phyloP scores from a whole-genome alignment of 2,797 vertebrate species.

The Sebastes paucispinis region DNA sequence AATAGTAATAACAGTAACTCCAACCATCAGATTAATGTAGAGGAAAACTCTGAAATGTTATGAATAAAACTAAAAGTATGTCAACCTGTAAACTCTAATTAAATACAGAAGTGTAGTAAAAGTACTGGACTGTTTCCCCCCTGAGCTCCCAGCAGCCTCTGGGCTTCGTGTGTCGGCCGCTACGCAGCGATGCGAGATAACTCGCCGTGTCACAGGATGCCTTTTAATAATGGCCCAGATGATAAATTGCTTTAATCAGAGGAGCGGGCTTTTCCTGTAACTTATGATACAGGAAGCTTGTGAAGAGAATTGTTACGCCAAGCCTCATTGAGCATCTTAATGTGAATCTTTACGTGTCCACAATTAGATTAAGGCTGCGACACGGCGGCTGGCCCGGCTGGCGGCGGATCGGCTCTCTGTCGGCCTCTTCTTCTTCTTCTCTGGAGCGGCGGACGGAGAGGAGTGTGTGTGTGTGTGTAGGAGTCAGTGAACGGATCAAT shows the following conservation, averaged over 20 bases:
- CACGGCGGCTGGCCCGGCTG: constrained; percentile 18
- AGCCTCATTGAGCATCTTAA: constrained; percentile 89
- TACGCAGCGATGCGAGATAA: constrained; percentile 55
- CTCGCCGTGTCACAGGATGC: constrained; percentile 58
- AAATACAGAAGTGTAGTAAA: background rate
- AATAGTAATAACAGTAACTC: no score
- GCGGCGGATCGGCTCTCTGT: background rate
- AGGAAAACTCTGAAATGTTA: background rate
- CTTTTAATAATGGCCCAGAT: constrained; percentile 76
- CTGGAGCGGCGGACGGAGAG: constrained; percentile 16
- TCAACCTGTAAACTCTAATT: background rate
- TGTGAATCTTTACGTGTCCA: constrained; percentile 86
- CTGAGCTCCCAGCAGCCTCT: constrained; percentile 22
- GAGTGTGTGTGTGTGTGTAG: background rate
- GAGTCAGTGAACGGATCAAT: constrained; percentile 64
- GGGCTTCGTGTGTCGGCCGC: constrained; percentile 9
- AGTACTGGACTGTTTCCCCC: background rate
- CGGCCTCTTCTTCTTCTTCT: constrained; percentile 18
- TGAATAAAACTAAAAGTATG: background rate
- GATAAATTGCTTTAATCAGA: constrained; percentile 89
- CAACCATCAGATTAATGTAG: background rate
- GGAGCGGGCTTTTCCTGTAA: constrained; percentile 78
- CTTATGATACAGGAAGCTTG: constrained; percentile 86
- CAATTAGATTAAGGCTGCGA: constrained; percentile 82
- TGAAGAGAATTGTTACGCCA: constrained; percentile 85